Conservation (phyloP, 2,888 invertebrate species). For the Oscheius sp. region DNA sequence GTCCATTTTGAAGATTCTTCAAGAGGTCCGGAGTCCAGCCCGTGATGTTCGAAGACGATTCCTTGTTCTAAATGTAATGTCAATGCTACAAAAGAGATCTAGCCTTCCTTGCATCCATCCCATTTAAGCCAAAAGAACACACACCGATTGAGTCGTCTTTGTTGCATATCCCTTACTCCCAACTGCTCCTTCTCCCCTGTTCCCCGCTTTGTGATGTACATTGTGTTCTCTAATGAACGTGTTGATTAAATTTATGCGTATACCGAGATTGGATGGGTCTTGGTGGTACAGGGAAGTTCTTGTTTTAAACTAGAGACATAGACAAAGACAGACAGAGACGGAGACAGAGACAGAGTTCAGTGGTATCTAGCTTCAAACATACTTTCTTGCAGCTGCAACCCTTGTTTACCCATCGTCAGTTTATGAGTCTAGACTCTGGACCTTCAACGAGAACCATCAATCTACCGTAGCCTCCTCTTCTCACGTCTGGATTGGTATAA, state of each 20-base stretch:
- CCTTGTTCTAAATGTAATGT: slow-evolving; percentile 1
- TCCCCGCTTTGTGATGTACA: slow-evolving; percentile 19
- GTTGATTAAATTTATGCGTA: slow-evolving; percentile 14
- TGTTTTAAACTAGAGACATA: too few species aligned
- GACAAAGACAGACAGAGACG: too few species aligned
- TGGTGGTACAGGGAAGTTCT: too few species aligned
- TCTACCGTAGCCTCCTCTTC: too few species aligned
- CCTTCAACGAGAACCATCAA: too few species aligned
- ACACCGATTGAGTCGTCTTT: not conserved
- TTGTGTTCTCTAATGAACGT: slow-evolving; percentile 20
- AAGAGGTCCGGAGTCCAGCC: slow-evolving; percentile 27
- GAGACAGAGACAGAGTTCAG: too few species aligned
- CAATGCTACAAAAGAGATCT: not conserved
- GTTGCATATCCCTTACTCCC: not conserved
- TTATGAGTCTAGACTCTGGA: too few species aligned
- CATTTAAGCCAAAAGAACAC: not conserved
- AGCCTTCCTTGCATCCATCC: not conserved
- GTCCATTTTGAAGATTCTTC: slow-evolving; percentile 25
- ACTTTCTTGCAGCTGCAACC: too few species aligned
- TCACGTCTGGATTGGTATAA: too few species aligned
- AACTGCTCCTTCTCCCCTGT: not conserved
- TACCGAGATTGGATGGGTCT: not conserved
- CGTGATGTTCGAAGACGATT: slow-evolving; percentile 19
- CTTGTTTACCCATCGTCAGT: too few species aligned
- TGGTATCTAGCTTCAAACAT: too few species aligned